Percentiles rank a stretch among this genome's conserved stretches.
These are phyloP conservation scores for Scaptomyza tumidula DNA, from an alignment of 2,888 invertebrate species.

Conservation along the genomic window DNA sequence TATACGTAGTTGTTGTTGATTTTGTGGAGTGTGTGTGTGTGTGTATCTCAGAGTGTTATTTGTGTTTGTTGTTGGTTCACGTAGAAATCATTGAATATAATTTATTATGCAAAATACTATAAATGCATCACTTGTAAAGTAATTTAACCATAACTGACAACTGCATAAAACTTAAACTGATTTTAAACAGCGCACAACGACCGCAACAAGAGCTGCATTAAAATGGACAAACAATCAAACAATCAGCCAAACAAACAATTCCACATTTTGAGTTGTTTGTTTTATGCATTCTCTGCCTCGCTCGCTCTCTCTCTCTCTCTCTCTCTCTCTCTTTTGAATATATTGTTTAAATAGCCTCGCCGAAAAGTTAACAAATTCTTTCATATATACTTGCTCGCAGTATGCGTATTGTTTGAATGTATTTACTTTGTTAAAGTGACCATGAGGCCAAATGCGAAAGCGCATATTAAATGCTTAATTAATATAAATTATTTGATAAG, in stretches of 20 bases:
- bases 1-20: conserved; percentile 25
- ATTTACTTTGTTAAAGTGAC: conserved; percentile 70
- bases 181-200: conserved; percentile 63
- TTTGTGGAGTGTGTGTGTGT: conserved; percentile 19
- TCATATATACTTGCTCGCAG: neutral
- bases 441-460: conserved; percentile 50
- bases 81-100: conserved; percentile 72
- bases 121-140: conserved; percentile 74
- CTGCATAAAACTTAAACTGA: conserved; percentile 70
- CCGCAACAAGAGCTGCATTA: conserved; percentile 63
- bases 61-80: conserved; percentile 34
- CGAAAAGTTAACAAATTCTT: conserved; percentile 68
- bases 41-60: conserved; percentile 18
- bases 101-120: conserved; percentile 78
- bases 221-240: conserved; percentile 56
- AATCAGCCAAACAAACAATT: conserved; percentile 23
- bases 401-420: conserved; percentile 47
- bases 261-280: conserved; percentile 18
- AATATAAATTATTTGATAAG: conserved; percentile 56
- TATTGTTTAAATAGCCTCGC: conserved; percentile 66
- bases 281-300: conserved; percentile 38
- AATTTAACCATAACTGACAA: conserved; percentile 69
- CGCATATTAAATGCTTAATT: conserved; percentile 66
- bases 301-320: conserved; percentile 8
- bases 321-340: conserved; percentile 22